phyloP scores from a whole-genome alignment of 2,113 vertebrate genomes.

The Climacteris rufus region DNA sequence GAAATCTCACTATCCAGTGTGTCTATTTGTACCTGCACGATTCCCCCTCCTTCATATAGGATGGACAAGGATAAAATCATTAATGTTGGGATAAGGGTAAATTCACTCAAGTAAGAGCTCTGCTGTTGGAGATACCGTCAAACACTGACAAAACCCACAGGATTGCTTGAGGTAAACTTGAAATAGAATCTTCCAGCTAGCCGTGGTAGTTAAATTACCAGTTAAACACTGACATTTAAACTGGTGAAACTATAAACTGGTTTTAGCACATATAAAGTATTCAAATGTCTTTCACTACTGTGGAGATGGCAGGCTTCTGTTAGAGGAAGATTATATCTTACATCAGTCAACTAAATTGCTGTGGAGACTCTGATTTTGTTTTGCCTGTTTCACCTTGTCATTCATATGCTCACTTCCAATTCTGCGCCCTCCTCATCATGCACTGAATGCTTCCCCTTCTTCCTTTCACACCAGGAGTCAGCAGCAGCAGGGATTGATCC shows the following conservation, averaged over 20 bases:
- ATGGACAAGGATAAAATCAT: not conserved
- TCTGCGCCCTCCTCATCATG: not conserved
- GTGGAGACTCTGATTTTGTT: not conserved
- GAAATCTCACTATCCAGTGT: not conserved
- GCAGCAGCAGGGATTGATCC: not conserved
- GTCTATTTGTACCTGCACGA: not conserved
- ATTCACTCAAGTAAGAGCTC: not conserved
- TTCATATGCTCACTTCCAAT: not conserved
- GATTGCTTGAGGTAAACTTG: not conserved
- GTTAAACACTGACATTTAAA: not conserved
- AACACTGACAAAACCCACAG: not conserved
- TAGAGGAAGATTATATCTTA: not conserved
- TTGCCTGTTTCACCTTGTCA: not conserved
- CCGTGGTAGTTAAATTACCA: not conserved
- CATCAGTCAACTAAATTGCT: not conserved
- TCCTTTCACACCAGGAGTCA: not conserved
- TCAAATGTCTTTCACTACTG: not conserved
- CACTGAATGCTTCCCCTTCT: not conserved
- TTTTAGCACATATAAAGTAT: not conserved
- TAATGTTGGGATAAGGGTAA: not conserved
- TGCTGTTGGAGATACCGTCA: not conserved
- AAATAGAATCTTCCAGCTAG: not conserved
- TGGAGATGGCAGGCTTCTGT: not conserved
- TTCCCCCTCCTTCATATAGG: not conserved
- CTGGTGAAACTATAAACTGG: not conserved